Conservation (phyloP, 2,797 vertebrate species). For the Typhlichthys subterraneus region DNA sequence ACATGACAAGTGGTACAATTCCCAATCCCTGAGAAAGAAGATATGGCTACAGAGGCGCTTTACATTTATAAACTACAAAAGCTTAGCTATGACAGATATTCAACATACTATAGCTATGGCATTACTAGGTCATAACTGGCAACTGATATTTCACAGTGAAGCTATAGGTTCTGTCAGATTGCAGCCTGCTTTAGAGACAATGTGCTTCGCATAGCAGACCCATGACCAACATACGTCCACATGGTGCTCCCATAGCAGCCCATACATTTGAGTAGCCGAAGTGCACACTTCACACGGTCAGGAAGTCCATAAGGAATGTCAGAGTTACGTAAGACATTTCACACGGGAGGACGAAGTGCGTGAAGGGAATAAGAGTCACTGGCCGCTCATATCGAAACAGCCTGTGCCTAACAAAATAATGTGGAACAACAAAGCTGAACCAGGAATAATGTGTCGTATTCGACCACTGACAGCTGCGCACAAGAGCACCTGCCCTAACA, state of each 20-base stretch:
- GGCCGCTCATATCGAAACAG: slow-evolving; percentile 11
- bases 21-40: neutral
- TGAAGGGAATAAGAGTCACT: slow-evolving; percentile 4
- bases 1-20: neutral
- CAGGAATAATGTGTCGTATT: slow-evolving; percentile 16
- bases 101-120: neutral
- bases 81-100: neutral
- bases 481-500: slow-evolving; percentile 40
- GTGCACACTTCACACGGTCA: slow-evolving; percentile 30
- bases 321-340: slow-evolving; percentile 70
- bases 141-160: neutral
- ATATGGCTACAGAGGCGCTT: neutral
- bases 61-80: slow-evolving; percentile 4
- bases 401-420: slow-evolving; percentile 4
- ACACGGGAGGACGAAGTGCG: slow-evolving; percentile 21
- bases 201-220: neutral
- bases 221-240: slow-evolving; percentile 13
- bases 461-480: slow-evolving; percentile 2
- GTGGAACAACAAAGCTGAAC: slow-evolving; percentile 5
- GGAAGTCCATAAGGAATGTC: slow-evolving; percentile 56
- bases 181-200: neutral
- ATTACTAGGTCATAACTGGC: neutral
- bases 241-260: slow-evolving; percentile 20
- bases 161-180: neutral
- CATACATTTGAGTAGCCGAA: slow-evolving; percentile 28